phyloP scores from a whole-genome alignment of 1,140 invertebrate species.

The Drosophila gunungcola region DNA sequence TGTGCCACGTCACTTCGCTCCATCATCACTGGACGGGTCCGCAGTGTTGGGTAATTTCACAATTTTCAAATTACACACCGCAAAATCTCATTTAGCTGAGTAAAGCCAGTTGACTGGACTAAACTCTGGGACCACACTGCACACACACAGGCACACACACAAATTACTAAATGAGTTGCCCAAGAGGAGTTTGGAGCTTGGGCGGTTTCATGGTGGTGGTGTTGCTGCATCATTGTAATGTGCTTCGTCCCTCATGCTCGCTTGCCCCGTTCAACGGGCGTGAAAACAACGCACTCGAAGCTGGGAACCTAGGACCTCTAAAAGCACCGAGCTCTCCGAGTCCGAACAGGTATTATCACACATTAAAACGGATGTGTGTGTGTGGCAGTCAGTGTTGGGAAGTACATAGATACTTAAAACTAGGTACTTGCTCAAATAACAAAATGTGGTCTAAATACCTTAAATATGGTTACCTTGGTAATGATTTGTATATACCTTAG shows the following conservation, averaged over 20 bases:
- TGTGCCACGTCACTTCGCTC: conserved; percentile 20
- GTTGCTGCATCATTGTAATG: conserved; percentile 38
- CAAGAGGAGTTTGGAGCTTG: not conserved
- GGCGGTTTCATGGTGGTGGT: not conserved
- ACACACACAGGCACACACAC: conserved; percentile 10
- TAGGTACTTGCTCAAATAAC: no score
- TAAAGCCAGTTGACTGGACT: conserved; percentile 53
- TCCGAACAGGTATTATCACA: conserved; percentile 57
- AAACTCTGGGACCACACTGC: conserved; percentile 1
- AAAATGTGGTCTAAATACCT: no score
- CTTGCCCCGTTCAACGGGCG: conserved; percentile 50
- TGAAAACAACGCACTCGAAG: conserved; percentile 49
- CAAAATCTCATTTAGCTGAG: conserved; percentile 62
- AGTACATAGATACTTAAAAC: no score
- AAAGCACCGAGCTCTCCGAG: conserved; percentile 12
- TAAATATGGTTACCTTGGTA: no score
- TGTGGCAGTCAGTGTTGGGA: no score
- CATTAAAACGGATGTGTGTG: conserved; percentile 5
- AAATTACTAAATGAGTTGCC: conserved; percentile 52
- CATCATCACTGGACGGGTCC: not conserved
- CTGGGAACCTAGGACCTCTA: conserved; percentile 21
- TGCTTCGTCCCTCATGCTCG: conserved; percentile 44
- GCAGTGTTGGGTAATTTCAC: conserved; percentile 50
- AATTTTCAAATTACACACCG: conserved; percentile 58
- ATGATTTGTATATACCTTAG: no score